Conservation (phyloP, 2,113 vertebrate genomes). For the Halcyon malimbica region DNA sequence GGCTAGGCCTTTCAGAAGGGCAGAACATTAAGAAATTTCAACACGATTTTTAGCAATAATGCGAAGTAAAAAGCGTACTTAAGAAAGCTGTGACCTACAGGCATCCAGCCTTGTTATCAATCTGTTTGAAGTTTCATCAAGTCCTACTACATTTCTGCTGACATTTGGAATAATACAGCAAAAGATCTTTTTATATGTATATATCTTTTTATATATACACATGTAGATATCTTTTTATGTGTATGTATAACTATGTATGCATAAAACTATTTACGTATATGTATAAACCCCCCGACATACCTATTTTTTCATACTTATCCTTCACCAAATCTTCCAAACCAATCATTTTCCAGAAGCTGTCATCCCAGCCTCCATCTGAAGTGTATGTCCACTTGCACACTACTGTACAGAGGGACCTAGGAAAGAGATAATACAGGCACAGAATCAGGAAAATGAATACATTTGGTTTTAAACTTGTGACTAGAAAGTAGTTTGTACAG, state of each 20-base stretch:
- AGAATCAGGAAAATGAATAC: background rate
- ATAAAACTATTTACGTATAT: background rate
- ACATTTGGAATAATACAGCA: background rate
- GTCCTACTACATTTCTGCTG: background rate
- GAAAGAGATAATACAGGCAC: background rate
- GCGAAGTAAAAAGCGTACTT: background rate
- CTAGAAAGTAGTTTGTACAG: background rate
- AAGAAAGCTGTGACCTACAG: background rate
- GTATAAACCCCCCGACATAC: conserved; percentile 49
- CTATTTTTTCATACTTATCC: conserved; percentile 90
- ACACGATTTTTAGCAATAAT: background rate
- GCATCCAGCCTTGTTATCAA: background rate
- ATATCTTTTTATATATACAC: background rate
- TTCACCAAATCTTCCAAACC: conserved; percentile 87
- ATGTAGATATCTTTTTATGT: background rate
- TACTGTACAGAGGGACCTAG: conserved; percentile 92
- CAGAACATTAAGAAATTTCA: background rate
- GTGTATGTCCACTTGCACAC: conserved; percentile 97
- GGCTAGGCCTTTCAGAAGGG: background rate
- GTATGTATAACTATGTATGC: background rate
- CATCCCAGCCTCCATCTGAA: conserved; percentile 89
- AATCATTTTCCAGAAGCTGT: conserved; percentile 87
- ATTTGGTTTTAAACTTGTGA: background rate
- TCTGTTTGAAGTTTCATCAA: background rate
- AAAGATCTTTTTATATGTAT: background rate